A percentile compares a stretch with the other conserved stretches of the same genome.
Conservation (phyloP, 2,888 invertebrate species). For the Schrankia costaestrigalis region DNA sequence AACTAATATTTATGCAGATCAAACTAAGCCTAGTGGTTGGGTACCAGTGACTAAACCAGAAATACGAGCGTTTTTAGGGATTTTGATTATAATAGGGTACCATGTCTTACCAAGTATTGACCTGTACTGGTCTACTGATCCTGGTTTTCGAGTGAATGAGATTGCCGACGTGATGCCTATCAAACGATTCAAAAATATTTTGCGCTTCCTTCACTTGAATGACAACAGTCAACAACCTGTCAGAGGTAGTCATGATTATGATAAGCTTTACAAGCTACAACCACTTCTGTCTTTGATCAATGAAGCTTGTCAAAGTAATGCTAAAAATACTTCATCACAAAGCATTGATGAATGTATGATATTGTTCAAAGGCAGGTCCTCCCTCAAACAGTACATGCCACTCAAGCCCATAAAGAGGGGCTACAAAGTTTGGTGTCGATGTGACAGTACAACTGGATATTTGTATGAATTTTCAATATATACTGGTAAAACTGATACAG, state of each 20-base stretch:
- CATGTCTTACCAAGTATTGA: conserved; percentile 5
- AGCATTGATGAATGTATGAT: conserved; percentile 19
- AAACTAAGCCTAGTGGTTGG: conserved; percentile 3
- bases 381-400: conserved; percentile 20
- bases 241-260: conserved; percentile 6
- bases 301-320: conserved; percentile 5
- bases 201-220: conserved; percentile 10
- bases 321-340: conserved; percentile 8
- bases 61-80: conserved; percentile 6
- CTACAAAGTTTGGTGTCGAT: conserved; percentile 10
- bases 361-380: conserved; percentile 28
- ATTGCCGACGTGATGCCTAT: conserved; percentile 4
- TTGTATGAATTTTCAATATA: conserved; percentile 21
- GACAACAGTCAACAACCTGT: conserved; percentile 6
- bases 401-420: conserved; percentile 9
- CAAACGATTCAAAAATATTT: conserved; percentile 10
- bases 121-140: conserved; percentile 9
- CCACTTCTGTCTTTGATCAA: conserved; percentile 10
- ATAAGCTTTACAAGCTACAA: conserved; percentile 16
- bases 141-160: conserved; percentile 5
- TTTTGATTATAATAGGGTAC: conserved; percentile 5
- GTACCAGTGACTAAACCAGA: conserved; percentile 1
- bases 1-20: conserved; percentile 7
- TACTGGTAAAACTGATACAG: conserved; percentile 19
- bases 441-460: conserved; percentile 17